Evolutionary conservation across 1,140 invertebrate species (phyloP).

Genomic region (Cydia strobilella): DNA sequence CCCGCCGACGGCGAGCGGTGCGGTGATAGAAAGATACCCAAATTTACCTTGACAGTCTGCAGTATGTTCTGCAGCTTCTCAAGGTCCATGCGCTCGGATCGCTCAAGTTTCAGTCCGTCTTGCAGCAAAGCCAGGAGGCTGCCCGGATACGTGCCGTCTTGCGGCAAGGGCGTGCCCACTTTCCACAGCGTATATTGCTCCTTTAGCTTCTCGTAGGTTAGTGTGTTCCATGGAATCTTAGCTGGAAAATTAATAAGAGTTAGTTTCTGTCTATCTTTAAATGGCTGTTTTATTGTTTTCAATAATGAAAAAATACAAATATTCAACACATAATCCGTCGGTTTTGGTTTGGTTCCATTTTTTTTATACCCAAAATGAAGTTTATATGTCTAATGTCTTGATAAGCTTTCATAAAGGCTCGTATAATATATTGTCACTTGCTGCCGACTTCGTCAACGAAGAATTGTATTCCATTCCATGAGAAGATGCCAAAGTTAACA

Average conservation of each 20-base stretch:
- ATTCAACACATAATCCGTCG: too few relatives aligned
- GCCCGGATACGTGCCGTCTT: slow-evolving; percentile 66
- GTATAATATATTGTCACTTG: too few relatives aligned
- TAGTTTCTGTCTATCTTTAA: too few relatives aligned
- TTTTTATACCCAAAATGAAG: too few relatives aligned
- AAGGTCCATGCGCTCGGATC: slow-evolving; percentile 48
- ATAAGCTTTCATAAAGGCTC: too few relatives aligned
- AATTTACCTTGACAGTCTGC: slow-evolving; percentile 59
- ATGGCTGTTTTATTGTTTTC: too few relatives aligned
- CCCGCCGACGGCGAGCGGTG: too few relatives aligned
- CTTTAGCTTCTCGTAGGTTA: slow-evolving; percentile 61
- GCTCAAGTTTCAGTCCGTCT: slow-evolving; percentile 44
- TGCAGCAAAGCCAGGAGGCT: slow-evolving; percentile 54
- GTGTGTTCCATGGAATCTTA: slow-evolving; percentile 63
- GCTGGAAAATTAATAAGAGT: slow-evolving; percentile 49
- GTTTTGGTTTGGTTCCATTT: too few relatives aligned
- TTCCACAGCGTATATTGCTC: slow-evolving; percentile 63
- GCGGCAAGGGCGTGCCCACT: slow-evolving; percentile 52
- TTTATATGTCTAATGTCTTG: too few relatives aligned
- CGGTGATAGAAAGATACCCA: too few relatives aligned
- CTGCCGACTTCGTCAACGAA: too few relatives aligned
- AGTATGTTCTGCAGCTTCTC: slow-evolving; percentile 47
- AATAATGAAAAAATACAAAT: too few relatives aligned
- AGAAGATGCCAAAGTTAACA: slow-evolving; percentile 1
- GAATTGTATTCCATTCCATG: not conserved